Evolutionary conservation across 2,888 invertebrate genomes (phyloP), one percentile per base, ranked within the genome.

Genomic region (Branchellion lobata): DNA sequence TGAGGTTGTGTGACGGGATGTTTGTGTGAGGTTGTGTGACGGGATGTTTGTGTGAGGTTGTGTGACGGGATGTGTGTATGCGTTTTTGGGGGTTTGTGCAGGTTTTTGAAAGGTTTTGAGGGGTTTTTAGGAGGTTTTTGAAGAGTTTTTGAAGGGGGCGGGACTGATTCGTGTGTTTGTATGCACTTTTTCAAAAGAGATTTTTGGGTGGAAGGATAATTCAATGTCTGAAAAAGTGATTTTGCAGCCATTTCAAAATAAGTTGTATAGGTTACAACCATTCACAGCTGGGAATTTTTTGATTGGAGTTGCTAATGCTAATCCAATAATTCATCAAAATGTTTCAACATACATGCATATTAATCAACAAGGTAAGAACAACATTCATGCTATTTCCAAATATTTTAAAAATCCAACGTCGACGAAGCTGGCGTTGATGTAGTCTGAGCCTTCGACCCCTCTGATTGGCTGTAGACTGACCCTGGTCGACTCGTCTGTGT

Each of bases 391-490:
- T n/a, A n/a, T n/a, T n/a, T n/a, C n/a, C n/a, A n/a, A n/a, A n/a
- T n/a, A n/a, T n/a, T n/a, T n/a, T n/a, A n/a, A n/a, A n/a, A n/a
- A n/a, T n/a, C 86, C 86, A 84, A 88, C 98, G 88, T 99, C 99
- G 83, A 99, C 94, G 86, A 97, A 94, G 85, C 95, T 96, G 61
- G 98, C 98, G 88, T 99, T 99, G 84, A 99, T 95, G 88, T 99
- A 99, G 88, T 99, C 99, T 1, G 96, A 95, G 5, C 89, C 96
- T 85, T 97, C 96, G 79, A 93, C 91, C 80, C 92, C 93, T 83
- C 94, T 90, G 80, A 96, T 92, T 0, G 96, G 96, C 79, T 94
- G 93, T 84, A 97, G 89, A 87, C 95, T 96, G 8, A 96, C 97
- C 81, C 96, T 91, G 81, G 94, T 94, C 82, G 94, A 93, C 87